Conservation (phyloP, 2,113 vertebrate species). For the Hyperopisus bebe region DNA sequence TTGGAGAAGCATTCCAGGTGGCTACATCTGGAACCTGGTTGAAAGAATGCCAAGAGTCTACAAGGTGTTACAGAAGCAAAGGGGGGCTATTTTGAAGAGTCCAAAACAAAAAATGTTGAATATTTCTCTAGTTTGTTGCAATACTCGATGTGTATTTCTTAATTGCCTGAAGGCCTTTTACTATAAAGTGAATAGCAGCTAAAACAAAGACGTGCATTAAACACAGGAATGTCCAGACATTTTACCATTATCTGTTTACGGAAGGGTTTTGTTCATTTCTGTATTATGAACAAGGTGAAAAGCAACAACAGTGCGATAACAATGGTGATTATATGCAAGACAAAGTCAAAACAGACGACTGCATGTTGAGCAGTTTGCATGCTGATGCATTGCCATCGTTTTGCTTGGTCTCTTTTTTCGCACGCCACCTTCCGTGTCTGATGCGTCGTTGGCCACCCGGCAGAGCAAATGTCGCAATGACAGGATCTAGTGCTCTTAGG, state of each 20-base stretch:
- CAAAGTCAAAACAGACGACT: not conserved
- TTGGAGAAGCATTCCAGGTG: not conserved
- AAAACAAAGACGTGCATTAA: not conserved
- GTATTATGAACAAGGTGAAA: not conserved
- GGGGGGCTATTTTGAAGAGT: not conserved
- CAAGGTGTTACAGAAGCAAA: not conserved
- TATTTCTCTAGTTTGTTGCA: not conserved
- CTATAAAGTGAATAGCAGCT: not conserved
- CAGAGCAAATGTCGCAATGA: not conserved
- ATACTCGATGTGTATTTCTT: not conserved
- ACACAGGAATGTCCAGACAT: not conserved
- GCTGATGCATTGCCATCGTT: not conserved
- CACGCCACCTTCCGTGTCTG: constrained; percentile 8
- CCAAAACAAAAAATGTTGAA: not conserved
- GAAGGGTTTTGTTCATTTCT: not conserved
- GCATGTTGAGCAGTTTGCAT: not conserved
- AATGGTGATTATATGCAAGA: not conserved
- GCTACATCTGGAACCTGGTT: not conserved
- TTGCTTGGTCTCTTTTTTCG: not conserved
- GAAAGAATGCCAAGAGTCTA: not conserved
- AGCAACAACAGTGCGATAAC: not conserved
- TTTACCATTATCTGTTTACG: not conserved
- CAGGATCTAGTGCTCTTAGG: not conserved
- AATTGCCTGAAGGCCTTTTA: not conserved
- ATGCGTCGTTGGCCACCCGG: not conserved